Evolutionary conservation across 2,888 invertebrate genomes (phyloP).

Genomic region (Muscina levida): DNA sequence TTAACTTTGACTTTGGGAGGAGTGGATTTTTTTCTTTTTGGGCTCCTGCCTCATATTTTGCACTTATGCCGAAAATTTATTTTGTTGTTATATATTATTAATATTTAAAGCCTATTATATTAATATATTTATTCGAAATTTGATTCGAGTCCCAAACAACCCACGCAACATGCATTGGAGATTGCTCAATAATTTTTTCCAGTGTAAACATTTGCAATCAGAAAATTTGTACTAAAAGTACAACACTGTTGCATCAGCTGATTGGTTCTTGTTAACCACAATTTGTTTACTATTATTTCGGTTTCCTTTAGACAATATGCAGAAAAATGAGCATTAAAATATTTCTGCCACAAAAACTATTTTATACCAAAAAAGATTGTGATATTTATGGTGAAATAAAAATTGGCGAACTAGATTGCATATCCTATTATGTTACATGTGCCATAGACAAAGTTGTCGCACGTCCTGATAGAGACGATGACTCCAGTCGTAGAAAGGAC

Average conservation of each 20-base stretch:
- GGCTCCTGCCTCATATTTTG: too few species aligned
- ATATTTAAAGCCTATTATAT: too few species aligned
- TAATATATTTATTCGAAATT: too few species aligned
- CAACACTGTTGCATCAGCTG: slow-evolving; percentile 43
- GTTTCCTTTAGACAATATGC: slow-evolving; percentile 1
- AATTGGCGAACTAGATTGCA: slow-evolving; percentile 75
- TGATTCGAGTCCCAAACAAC: too few species aligned
- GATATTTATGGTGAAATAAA: slow-evolving; percentile 77
- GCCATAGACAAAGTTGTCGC: slow-evolving; percentile 61
- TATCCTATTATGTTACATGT: slow-evolving; percentile 75
- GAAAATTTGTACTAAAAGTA: too few species aligned
- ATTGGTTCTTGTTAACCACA: slow-evolving; percentile 17
- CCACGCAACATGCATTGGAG: too few species aligned
- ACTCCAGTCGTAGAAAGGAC: slow-evolving; percentile 25
- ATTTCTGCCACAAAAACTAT: slow-evolving; percentile 75
- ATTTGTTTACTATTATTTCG: slow-evolving; percentile 12
- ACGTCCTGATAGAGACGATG: background rate
- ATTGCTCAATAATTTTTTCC: too few species aligned
- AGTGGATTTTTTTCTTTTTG: too few species aligned
- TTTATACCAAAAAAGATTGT: slow-evolving; percentile 71
- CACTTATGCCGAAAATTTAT: too few species aligned
- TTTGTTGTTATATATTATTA: too few species aligned
- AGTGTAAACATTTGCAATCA: too few species aligned
- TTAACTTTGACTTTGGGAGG: too few species aligned
- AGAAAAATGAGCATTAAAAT: slow-evolving; percentile 76